Base-by-base conservation (phyloP, 2,888 invertebrate species). In the Melanophora roralis region DNA sequence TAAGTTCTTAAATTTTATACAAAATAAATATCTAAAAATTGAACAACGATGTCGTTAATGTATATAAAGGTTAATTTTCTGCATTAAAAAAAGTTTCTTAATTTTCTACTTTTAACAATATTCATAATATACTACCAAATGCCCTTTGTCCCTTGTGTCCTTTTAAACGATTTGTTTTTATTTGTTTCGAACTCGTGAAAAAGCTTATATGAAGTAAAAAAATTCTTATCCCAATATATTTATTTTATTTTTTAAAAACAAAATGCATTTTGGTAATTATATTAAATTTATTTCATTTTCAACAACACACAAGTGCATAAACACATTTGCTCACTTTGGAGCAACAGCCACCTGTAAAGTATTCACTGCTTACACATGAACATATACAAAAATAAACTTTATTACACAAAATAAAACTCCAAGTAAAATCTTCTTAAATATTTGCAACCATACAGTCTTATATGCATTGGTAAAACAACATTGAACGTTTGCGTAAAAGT, bases 271-370 rank as follows among this genome's bases (percentile, higher is more conserved):
- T 55, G 67, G 67, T 67, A 79, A 72, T 79, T 75, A 62, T 55
- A 72, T 79, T 67, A 62, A 71, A 75, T 79, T 79, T 71, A 72
- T 79, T 79, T 47, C 27, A 67, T 65, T 71, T 55, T 40, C 21
- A 71, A 57, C 19, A 9, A 73, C 38, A 49, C 32, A 40, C 14
- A 60, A 36, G 4, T 9, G 19, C 51, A 45, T 34, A 36, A 34
- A 36, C 11, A 27, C 9, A 36, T 23, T 21, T 3, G 34, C 34
- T 43, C 43, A 59, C 27, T 59, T 57, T 72, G 14, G 45, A 45
- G 23, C 59, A 53, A 9, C 45, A 49, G 12, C 36, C 55, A 75
- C 55, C 60, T 55, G 71, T 65, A n/a, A 47, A 32, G 21, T 43
- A 36, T 21, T n/a, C n/a, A n/a, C n/a, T n/a, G n/a, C n/a, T n/a